Conservation (phyloP, 2,113 vertebrate species). For the Petromus typicus region DNA sequence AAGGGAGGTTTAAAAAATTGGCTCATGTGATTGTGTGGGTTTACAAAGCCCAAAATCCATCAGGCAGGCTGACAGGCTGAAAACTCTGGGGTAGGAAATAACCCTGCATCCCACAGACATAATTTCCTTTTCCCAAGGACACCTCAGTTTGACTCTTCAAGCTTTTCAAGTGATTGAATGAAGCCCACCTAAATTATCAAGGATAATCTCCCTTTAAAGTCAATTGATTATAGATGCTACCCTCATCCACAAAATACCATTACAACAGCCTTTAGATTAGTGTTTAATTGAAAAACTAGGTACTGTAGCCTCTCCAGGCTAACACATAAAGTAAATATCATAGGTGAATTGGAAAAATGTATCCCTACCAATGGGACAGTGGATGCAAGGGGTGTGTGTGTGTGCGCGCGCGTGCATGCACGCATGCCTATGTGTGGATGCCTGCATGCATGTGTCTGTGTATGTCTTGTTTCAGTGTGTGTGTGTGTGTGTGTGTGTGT, state of each 20-base stretch:
- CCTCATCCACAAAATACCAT: not conserved
- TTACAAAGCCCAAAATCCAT: not conserved
- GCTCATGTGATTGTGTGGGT: not conserved
- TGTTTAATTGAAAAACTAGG: not conserved
- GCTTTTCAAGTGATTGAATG: conserved; percentile 1
- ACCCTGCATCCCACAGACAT: not conserved
- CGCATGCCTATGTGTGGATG: too few species aligned
- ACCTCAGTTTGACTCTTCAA: conserved; percentile 6
- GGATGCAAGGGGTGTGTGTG: not conserved
- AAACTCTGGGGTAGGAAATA: not conserved
- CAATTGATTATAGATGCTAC: not conserved
- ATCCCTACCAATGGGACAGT: not conserved
- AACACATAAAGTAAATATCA: not conserved
- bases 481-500: not conserved
- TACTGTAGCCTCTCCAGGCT: not conserved
- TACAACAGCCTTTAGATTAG: not conserved
- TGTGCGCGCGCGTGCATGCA: too few species aligned
- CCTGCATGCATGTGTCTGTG: too few species aligned
- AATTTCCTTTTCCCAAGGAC: conserved; percentile 10
- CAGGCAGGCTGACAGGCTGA: not conserved
- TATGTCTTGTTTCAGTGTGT: too few species aligned
- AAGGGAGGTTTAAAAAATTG: not conserved
- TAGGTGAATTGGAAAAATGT: not conserved
- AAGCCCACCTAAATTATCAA: not conserved
- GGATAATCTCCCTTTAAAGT: conserved; percentile 1